Base-by-base conservation (phyloP, 2,888 invertebrate species). In the Reticulitermes lucifugus region DNA sequence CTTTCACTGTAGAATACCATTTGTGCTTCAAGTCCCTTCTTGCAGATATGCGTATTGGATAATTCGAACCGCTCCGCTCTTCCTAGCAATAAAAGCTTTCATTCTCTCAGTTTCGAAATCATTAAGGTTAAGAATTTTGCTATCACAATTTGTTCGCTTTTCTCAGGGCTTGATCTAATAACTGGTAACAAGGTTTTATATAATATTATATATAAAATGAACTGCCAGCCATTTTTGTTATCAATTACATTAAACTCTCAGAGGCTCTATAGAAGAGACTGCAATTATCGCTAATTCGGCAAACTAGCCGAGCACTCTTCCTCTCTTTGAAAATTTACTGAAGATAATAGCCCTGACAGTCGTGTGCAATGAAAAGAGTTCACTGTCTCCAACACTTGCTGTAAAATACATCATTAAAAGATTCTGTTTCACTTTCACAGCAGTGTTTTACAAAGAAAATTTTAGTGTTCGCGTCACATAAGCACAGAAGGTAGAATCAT, bases 61-160 rank as follows among this genome's bases (percentile, higher is more conserved):
- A 81, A 81, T 81, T 81, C 65, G 81, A 81, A 81, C 81, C 81
- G 81, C 81, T 70, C 81, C 6, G 18, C 81, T 81, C 81, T 70
- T 81, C 35, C 3, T 46, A 22, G 81, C 70, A 81, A 81, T 70
- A 81, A 70, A 70, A 81, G 81, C 81, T 70, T 81, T 70, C 81
- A 65, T 70, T 81, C 81, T 81, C 43, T 81, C 46, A 43, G 70
- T 70, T 60, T 55, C 80, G 25, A 60, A 80, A 80, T 80, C 81
- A 81, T 81, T 81, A 81, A 70, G 81, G 81, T 81, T 81, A 81
- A 81, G 81, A 81, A 81, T 81, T 81, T 59, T 46, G 81, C 81
- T 70, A 60, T 80, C 80, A 80, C 55, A 60, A 59, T 55, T 59
- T 80, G 81, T 70, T 81, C 81, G 25, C 60, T 60, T 25, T 79